Percentiles rank a stretch among this genome's conserved stretches.
Conservation (phyloP, 2,113 vertebrate genomes). For the Saguinus midas region DNA sequence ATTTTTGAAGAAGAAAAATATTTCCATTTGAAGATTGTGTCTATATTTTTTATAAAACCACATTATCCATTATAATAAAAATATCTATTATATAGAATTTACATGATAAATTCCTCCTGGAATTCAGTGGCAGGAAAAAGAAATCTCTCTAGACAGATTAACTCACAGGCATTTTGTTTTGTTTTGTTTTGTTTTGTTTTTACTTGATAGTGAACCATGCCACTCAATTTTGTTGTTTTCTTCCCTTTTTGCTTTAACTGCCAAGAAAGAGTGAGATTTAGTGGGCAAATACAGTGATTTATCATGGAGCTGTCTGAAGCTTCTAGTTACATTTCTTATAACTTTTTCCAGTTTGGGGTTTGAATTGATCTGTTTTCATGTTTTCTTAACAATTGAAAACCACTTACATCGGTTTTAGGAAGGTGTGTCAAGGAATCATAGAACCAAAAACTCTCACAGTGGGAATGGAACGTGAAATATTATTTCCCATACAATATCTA, state of each 20-base stretch:
- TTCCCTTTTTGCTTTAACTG: slow-evolving; percentile 30
- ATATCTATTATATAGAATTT: neutral
- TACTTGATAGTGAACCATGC: neutral
- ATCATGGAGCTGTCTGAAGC: neutral
- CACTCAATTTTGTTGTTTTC: slow-evolving; percentile 12
- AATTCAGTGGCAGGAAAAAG: slow-evolving; percentile 16
- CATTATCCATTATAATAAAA: slow-evolving; percentile 15
- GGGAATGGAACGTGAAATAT: neutral
- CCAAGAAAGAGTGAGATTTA: slow-evolving; percentile 52
- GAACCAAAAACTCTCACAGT: slow-evolving; percentile 4
- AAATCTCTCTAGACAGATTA: neutral
- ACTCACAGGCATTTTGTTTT: neutral
- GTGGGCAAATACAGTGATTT: slow-evolving; percentile 27
- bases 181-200: neutral
- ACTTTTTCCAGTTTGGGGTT: neutral
- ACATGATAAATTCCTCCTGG: slow-evolving; percentile 16
- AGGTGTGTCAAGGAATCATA: neutral
- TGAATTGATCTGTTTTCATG: neutral
- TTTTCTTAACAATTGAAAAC: slow-evolving; percentile 44
- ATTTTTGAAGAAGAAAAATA: neutral
- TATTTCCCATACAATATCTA: neutral
- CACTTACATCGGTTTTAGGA: slow-evolving; percentile 32
- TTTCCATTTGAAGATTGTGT: slow-evolving; percentile 34
- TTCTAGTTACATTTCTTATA: slow-evolving; percentile 28
- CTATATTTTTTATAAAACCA: slow-evolving; percentile 12